These are phyloP conservation scores for Trididemnum nubilum DNA, from an alignment of 23 tunicate species.

Conservation along the genomic window DNA sequence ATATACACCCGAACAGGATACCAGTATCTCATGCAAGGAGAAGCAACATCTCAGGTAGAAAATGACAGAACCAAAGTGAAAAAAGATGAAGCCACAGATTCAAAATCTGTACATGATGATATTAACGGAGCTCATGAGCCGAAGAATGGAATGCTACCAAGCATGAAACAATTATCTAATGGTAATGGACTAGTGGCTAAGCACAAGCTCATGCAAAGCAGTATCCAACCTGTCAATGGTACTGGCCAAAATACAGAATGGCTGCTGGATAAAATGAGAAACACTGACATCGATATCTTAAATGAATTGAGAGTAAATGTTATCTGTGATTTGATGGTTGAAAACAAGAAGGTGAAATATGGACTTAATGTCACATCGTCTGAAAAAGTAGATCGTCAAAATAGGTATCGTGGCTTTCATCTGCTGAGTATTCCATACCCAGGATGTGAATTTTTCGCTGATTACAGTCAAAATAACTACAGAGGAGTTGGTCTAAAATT, in stretches of 20 bases:
- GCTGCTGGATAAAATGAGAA: constrained; percentile 90
- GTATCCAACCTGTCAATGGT: constrained; percentile 5
- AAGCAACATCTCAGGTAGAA: not conserved
- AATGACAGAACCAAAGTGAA: not conserved
- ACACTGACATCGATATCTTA: constrained; percentile 73
- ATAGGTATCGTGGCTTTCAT: constrained; percentile 65
- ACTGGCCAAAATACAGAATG: constrained; percentile 62
- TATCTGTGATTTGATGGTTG: constrained; percentile 95
- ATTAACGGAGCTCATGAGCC: not conserved
- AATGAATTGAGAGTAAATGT: constrained; percentile 50
- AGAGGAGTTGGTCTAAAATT: constrained; percentile 67
- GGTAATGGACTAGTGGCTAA: not conserved
- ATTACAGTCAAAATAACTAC: constrained; percentile 66
- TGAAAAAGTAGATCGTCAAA: constrained; percentile 81
- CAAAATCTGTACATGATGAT: not conserved
- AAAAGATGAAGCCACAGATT: not conserved
- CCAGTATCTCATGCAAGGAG: constrained; percentile 40
- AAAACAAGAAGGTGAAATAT: constrained; percentile 86
- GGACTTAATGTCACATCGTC: constrained; percentile 93
- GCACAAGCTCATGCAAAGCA: constrained; percentile 10
- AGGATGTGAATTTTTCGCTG: constrained; percentile 93
- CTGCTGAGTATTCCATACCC: constrained; percentile 88
- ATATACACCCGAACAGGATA: constrained; percentile 56
- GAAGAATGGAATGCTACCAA: not conserved
- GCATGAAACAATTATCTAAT: not conserved